Evolutionary conservation across 2,888 invertebrate genomes (phyloP).

Genomic region (Nematopogon swammerdamellus): DNA sequence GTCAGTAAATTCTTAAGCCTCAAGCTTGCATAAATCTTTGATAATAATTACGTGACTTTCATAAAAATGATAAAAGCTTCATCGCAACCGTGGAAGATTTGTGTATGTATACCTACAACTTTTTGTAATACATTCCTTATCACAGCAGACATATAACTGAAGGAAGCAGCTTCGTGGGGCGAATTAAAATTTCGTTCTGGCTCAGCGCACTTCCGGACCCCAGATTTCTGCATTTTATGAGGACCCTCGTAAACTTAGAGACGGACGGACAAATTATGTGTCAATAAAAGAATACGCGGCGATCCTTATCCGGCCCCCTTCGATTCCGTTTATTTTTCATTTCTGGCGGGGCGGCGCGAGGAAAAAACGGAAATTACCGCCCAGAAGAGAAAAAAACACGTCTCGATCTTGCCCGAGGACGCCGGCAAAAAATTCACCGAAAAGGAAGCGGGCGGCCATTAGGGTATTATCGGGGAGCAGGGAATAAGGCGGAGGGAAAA

Average conservation of each 20-base stretch:
- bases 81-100: no score
- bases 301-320: not conserved
- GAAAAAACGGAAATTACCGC: conserved; percentile 45
- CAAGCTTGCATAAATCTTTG: no score
- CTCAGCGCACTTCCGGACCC: not conserved
- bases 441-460: conserved; percentile 55
- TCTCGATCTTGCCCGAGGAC: conserved; percentile 33
- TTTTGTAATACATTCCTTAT: no score
- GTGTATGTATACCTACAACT: no score
- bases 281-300: conserved; percentile 25
- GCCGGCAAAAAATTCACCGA: conserved; percentile 36
- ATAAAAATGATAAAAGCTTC: no score
- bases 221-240: not conserved
- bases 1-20: no score
- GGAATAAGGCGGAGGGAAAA: conserved; percentile 49
- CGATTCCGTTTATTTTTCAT: conserved; percentile 33
- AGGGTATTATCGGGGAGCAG: conserved; percentile 53
- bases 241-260: not conserved
- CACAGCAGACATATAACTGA: no score
- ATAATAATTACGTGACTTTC: no score
- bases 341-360: conserved; percentile 21
- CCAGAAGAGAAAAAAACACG: conserved; percentile 39
- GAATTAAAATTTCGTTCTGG: no score
- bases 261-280: conserved; percentile 20
- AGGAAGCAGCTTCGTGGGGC: no score